phyloP scores from a whole-genome alignment of 2,888 invertebrate genomes.

The Drosophila formosana region DNA sequence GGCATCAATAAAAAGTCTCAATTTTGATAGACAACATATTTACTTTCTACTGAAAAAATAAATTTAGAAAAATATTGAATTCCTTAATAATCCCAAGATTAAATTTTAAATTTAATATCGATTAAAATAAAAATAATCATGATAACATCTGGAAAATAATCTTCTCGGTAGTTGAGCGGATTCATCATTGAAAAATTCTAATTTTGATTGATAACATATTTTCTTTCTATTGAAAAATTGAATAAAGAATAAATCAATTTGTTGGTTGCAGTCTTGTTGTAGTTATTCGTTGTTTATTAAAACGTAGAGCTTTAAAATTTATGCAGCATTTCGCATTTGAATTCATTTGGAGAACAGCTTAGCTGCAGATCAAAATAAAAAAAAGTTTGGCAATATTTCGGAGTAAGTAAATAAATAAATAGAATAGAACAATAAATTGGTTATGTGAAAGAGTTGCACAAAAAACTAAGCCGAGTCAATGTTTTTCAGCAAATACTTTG shows the following conservation, averaged over 20 bases:
- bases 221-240: too few species aligned
- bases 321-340: not conserved
- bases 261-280: not conserved
- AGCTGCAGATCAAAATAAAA: not conserved
- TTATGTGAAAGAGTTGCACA: conserved; percentile 4
- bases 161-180: too few species aligned
- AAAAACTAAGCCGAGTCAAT: not conserved
- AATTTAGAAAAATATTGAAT: too few species aligned
- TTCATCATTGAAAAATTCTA: too few species aligned
- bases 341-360: conserved; percentile 17
- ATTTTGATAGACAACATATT: too few species aligned
- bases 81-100: too few species aligned
- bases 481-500: conserved; percentile 2
- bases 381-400: not conserved
- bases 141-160: too few species aligned
- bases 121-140: too few species aligned
- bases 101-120: too few species aligned
- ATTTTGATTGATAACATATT: too few species aligned
- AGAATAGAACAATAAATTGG: conserved; percentile 6
- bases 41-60: too few species aligned
- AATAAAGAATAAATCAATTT: not conserved
- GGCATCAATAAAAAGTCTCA: too few species aligned
- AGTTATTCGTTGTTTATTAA: not conserved
- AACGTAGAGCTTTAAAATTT: not conserved
- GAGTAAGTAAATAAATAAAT: conserved; percentile 12